Base-by-base conservation (phyloP, 1,140 invertebrate genomes). In the Mactra quadrangularis region DNA sequence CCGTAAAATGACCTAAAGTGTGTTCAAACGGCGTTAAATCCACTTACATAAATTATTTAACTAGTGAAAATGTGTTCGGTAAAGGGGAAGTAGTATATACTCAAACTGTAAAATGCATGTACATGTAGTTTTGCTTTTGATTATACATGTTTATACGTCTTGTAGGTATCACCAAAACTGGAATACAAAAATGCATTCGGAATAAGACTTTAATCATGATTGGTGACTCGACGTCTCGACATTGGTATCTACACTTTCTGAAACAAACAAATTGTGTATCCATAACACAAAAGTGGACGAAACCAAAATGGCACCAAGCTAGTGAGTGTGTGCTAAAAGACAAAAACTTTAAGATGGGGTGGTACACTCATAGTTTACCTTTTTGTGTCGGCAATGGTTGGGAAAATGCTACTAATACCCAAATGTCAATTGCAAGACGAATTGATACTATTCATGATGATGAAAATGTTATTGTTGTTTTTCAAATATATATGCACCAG, bases 191-290 rank as follows among this genome's bases (percentile, higher is more conserved):
- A 41, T 71, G 66, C 27, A 29, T 71, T 22, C 50, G 50, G 47
- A 72, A 72, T 17, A 55, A 25, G 38, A 53, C 19, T 6, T 22
- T 72, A 17, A 38, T 38, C 19, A 17, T 72, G 1, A 3, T 72
- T 22, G 70, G 70, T 11, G 70, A 72, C 38, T 72, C 70, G 4
- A 72, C 70, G 1, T 17, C 27, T 2, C 1, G 70, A 57, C 70
- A 72, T 6, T 72, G 70, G 70, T 72, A 55, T 41, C 50, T 31
- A 38, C 15, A 57, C n/a, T 25, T 72, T 0, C 1, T 55, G 31
- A 35, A 55, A 55, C 29, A 47, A 2, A 55, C 13, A 9, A 57
- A 72, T 13, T 72, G 70, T 27, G 22, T 15, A 19, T 35, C 35
- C 7, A 52, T 4, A 38, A 72, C 70, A 55, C 50, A 72, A 57